Conservation (phyloP, 2,797 vertebrate genomes). For the Hapalemur alaotrensis region DNA sequence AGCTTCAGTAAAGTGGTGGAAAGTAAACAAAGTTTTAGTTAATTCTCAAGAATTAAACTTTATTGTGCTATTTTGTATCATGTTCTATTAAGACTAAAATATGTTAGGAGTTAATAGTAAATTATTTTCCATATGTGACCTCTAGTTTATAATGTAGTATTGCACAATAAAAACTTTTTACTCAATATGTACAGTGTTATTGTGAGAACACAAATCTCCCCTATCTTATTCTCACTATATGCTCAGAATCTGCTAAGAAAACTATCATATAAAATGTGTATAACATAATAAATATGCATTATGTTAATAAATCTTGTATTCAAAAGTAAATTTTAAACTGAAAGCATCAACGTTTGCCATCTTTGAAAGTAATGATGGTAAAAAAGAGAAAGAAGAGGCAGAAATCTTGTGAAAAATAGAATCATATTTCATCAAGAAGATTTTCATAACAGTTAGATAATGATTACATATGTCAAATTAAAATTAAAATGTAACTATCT, state of each 20-base stretch:
- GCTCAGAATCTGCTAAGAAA: not conserved
- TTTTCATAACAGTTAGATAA: not conserved
- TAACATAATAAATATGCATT: not conserved
- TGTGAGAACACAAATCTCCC: not conserved
- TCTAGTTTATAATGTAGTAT: not conserved
- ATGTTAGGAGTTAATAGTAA: not conserved
- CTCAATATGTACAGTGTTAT: not conserved
- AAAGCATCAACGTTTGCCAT: not conserved
- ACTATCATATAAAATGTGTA: not conserved
- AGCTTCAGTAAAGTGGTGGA: not conserved
- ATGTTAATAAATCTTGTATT: not conserved
- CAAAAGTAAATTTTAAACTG: not conserved
- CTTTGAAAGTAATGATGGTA: not conserved
- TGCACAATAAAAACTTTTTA: not conserved
- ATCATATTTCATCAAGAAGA: not conserved
- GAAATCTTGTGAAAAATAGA: not conserved
- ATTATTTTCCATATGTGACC: not conserved
- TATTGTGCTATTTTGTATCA: not conserved
- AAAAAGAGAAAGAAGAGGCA: not conserved
- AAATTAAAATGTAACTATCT: not conserved
- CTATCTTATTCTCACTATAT: not conserved
- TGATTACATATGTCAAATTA: not conserved
- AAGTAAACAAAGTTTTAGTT: not conserved
- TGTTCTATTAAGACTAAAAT: not conserved
- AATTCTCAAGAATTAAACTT: not conserved